These are phyloP conservation scores for Helogale parvula DNA, from an alignment of 2,113 vertebrate genomes.

Conservation along the genomic window DNA sequence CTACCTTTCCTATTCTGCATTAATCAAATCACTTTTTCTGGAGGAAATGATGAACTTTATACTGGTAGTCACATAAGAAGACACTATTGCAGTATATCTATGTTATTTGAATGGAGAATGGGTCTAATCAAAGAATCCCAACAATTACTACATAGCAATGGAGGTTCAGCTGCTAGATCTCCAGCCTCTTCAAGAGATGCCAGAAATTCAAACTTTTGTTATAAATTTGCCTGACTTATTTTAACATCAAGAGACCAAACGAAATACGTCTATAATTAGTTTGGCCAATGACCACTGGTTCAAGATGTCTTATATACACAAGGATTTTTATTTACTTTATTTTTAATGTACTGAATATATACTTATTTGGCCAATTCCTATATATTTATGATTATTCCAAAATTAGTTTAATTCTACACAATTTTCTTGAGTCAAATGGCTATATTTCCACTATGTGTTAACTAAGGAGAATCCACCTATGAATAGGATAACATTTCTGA, in stretches of 20 bases:
- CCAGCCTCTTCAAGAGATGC: not conserved
- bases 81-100: not conserved
- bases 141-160: not conserved
- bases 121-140: not conserved
- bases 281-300: not conserved
- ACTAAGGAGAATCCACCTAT: not conserved
- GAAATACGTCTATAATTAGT: not conserved
- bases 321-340: not conserved
- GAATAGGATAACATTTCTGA: constrained; percentile 35
- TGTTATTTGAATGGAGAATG: not conserved
- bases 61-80: not conserved
- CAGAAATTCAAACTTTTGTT: constrained; percentile 34
- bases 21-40: not conserved
- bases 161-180: not conserved
- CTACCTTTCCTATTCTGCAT: not conserved
- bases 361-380: constrained; percentile 20
- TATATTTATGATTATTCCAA: not conserved
- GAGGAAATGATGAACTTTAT: not conserved
- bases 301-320: not conserved
- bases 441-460: not conserved
- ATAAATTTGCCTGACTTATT: constrained; percentile 36
- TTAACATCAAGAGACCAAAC: not conserved
- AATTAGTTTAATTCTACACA: constrained; percentile 7
- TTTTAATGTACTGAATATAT: not conserved
- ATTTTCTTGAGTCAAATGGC: not conserved